Base-by-base conservation (phyloP, 1,140 invertebrate species). In the Cataglyphis hispanica region DNA sequence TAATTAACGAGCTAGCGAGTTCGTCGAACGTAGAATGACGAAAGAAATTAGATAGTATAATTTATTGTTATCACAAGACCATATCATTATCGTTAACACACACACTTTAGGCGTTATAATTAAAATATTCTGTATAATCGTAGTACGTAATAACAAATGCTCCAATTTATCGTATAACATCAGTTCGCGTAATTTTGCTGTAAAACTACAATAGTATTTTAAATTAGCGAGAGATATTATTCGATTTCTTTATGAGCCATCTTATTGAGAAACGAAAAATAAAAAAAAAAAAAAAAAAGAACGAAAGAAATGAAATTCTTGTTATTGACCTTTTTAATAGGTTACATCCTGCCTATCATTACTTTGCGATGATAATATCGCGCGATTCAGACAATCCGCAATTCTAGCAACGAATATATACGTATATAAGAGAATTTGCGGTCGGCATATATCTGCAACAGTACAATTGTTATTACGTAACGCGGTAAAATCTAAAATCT, bases 71-170 rank as follows among this genome's bases (percentile, higher is more conserved):
- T 85, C 89, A 88, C 81, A 90, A 87, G 88, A 92, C 84, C 91
- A 94, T 93, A 94, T 94, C 93, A 93, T 93, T 94, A 93, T 67
- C 31, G 34, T 91, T 92, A 91, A 89, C 8, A 43, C 40, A 43
- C 46, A 50, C 83, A 86, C 63, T 89, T 89, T 92, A 94, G 90
- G 74, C 84, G 83, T 93, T 93, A 50, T 50, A 92, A 93, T 93
- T 93, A 91, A 92, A 90, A 86, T 88, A 93, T 87, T 88, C 91
- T 86, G 87, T 87, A 86, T 91, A 90, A 86, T 67, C 81, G 84
- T 91, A 91, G 89, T 76, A 84, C 67, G 81, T 91, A 89, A 91
- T 72, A 87, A 90, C 43, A 72, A 85, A 84, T 80, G 83, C 86
- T 88, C 78, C 81, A 86, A 66, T 86, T 87, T 84, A 86, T 84